Percentiles rank a stretch among this genome's conserved stretches.
phyloP scores from a whole-genome alignment of 1,140 invertebrate species.

The Cotesia glomerata region DNA sequence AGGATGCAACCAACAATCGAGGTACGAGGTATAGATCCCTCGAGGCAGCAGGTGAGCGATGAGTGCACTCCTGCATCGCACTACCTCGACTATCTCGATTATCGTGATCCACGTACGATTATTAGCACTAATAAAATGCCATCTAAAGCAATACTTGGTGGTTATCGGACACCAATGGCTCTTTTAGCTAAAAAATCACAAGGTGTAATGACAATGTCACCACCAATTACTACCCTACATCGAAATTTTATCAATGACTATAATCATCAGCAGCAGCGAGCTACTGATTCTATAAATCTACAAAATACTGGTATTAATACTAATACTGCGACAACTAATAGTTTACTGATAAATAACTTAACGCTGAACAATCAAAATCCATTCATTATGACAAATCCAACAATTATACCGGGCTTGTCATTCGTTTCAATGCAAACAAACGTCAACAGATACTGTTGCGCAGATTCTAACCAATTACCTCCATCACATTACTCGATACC shows the following conservation, averaged over 20 bases:
- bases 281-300: too few relatives aligned
- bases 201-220: constrained; percentile 42
- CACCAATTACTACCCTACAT: constrained; percentile 30
- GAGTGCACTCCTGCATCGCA: constrained; percentile 43
- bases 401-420: too few relatives aligned
- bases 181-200: constrained; percentile 48
- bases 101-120: constrained; percentile 57
- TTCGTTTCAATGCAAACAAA: too few relatives aligned
- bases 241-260: not conserved
- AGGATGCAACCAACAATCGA: constrained; percentile 66
- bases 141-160: constrained; percentile 54
- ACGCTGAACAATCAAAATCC: too few relatives aligned
- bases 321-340: too few relatives aligned
- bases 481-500: not conserved
- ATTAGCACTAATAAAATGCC: constrained; percentile 52
- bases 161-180: constrained; percentile 53
- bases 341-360: too few relatives aligned
- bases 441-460: too few relatives aligned
- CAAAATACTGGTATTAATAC: too few relatives aligned
- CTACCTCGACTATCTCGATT: constrained; percentile 60
- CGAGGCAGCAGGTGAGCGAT: constrained; percentile 38
- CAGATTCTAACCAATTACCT: too few relatives aligned
- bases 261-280: not conserved
- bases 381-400: too few relatives aligned
- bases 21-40: constrained; percentile 57